Conservation (phyloP, 2,888 invertebrate species). For the Mylabris sibirica region DNA sequence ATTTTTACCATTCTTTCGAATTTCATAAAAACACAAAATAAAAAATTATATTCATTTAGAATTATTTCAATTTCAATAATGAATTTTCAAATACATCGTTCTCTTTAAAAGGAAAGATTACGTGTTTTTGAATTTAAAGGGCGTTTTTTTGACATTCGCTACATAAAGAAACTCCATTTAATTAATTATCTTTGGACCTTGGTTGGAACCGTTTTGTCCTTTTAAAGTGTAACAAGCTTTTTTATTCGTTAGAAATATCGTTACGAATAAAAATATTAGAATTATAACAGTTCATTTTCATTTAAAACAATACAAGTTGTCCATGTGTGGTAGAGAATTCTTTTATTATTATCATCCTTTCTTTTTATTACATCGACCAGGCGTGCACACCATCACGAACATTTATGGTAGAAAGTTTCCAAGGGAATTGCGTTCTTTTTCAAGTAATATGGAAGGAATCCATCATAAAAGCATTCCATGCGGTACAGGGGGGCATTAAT, state of each 20-base stretch:
- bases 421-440: constrained; percentile 51
- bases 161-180: not conserved
- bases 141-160: not conserved
- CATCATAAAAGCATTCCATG: constrained; percentile 56
- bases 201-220: not conserved
- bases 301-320: not conserved
- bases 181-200: not conserved
- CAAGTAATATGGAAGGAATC: constrained; percentile 53
- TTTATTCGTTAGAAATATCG: not conserved
- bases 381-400: constrained; percentile 35
- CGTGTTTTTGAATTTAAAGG: not conserved
- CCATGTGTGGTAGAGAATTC: not conserved
- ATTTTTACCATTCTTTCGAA: not conserved
- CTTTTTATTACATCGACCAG: constrained; percentile 46
- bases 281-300: not conserved
- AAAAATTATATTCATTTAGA: not conserved
- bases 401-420: constrained; percentile 50
- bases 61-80: not conserved
- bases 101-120: not conserved
- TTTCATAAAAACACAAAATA: not conserved
- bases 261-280: not conserved
- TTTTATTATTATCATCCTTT: not conserved
- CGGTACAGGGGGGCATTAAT: constrained; percentile 52
- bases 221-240: not conserved
- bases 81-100: not conserved